Percentiles rank a stretch among this genome's conserved stretches.
Evolutionary conservation across 2,888 invertebrate genomes (phyloP).

Genomic region (Biston stratarius): DNA sequence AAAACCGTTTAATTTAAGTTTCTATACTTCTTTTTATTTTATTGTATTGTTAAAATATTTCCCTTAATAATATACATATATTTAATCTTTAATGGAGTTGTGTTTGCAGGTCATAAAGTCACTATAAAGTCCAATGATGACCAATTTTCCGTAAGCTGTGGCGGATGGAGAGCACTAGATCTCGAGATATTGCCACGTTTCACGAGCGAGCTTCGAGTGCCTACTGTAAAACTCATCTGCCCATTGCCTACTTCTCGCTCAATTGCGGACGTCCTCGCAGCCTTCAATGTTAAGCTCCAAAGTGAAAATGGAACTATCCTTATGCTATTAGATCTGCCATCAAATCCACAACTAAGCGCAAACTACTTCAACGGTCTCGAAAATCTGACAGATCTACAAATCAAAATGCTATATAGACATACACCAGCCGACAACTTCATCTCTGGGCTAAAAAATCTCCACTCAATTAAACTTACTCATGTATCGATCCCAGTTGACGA

Average conservation of each 20-base stretch:
- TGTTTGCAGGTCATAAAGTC: constrained; percentile 1
- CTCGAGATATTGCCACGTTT: not conserved
- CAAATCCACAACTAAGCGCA: not conserved
- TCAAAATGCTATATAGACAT: not conserved
- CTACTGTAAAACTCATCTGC: not conserved
- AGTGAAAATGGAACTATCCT: not conserved
- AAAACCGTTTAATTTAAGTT: too few species aligned
- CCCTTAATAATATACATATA: too few species aligned
- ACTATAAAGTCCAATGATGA: not conserved
- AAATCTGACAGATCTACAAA: not conserved
- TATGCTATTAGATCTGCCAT: not conserved
- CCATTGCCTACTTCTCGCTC: not conserved
- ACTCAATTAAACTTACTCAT: not conserved
- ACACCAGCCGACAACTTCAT: not conserved
- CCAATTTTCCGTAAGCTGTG: not conserved
- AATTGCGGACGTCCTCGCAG: not conserved
- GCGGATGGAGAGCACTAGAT: not conserved
- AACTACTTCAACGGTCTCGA: not conserved
- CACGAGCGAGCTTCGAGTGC: not conserved
- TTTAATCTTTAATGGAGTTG: too few species aligned
- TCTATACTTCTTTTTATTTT: too few species aligned
- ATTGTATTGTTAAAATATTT: too few species aligned
- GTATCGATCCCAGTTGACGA: not conserved
- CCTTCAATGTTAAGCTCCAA: not conserved
- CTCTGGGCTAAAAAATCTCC: not conserved